A percentile compares a stretch with the other conserved stretches of the same genome.
phyloP scores from a whole-genome alignment of 2,113 vertebrate species.

The Rostratula benghalensis region DNA sequence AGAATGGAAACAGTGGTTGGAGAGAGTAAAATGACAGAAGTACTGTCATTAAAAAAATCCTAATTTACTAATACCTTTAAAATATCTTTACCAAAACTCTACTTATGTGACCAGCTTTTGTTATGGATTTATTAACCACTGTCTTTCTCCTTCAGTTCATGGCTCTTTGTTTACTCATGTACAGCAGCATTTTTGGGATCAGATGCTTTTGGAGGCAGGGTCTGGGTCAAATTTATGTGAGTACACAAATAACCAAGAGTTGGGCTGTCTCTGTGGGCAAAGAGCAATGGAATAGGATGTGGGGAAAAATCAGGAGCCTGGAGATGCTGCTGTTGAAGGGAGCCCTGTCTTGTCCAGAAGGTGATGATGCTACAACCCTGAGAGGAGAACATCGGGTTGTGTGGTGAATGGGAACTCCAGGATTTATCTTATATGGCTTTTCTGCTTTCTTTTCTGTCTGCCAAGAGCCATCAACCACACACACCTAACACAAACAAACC shows the following conservation, averaged over 20 bases:
- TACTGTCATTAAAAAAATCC: background rate
- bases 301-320: background rate
- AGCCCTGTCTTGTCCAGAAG: background rate
- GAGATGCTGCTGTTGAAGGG: background rate
- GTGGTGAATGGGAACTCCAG: background rate
- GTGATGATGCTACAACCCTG: background rate
- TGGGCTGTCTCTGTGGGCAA: background rate
- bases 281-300: background rate
- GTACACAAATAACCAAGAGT: background rate
- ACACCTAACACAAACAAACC: slow-evolving; percentile 3
- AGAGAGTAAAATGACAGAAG: background rate
- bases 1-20: background rate
- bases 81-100: background rate
- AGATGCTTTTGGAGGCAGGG: background rate
- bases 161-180: background rate
- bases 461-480: slow-evolving; percentile 29
- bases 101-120: background rate
- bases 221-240: background rate
- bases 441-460: slow-evolving; percentile 25
- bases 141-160: background rate
- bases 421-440: background rate
- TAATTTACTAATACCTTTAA: background rate
- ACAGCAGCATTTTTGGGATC: background rate
- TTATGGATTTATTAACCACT: background rate
- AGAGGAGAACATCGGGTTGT: background rate